These are phyloP conservation scores for Mormyrops boulengeri DNA, from an alignment of 2,797 vertebrate genomes.

Conservation along the genomic window DNA sequence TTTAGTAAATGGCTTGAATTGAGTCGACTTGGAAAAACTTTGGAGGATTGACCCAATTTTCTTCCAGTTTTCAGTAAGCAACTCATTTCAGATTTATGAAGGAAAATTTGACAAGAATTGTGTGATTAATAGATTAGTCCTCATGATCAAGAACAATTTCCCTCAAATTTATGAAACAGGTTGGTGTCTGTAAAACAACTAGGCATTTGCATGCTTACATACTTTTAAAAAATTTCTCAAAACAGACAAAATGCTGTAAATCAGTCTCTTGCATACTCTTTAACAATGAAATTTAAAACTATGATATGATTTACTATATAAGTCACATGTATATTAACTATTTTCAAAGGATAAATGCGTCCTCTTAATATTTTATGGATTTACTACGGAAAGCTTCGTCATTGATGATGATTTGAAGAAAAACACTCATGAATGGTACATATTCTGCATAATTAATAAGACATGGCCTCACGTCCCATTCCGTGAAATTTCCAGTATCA, in stretches of 20 bases:
- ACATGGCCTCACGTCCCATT: neutral
- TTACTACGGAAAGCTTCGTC: neutral
- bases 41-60: neutral
- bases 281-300: neutral
- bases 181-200: neutral
- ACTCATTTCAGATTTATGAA: neutral
- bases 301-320: neutral
- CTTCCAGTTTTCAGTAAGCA: neutral
- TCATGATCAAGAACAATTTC: neutral
- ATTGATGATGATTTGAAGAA: neutral
- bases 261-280: neutral
- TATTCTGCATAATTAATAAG: constrained; percentile 5
- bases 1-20: neutral
- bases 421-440: neutral
- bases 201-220: neutral
- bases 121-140: neutral
- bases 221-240: neutral
- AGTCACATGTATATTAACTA: neutral
- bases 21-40: neutral
- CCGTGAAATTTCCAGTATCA: constrained; percentile 3
- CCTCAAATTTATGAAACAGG: neutral
- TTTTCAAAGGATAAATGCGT: neutral
- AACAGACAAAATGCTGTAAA: neutral
- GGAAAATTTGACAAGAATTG: neutral
- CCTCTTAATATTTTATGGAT: neutral